Evolutionary conservation across 2,888 invertebrate species (phyloP), one percentile per base, ranked within the genome.

Genomic region (Cabera pusaria): DNA sequence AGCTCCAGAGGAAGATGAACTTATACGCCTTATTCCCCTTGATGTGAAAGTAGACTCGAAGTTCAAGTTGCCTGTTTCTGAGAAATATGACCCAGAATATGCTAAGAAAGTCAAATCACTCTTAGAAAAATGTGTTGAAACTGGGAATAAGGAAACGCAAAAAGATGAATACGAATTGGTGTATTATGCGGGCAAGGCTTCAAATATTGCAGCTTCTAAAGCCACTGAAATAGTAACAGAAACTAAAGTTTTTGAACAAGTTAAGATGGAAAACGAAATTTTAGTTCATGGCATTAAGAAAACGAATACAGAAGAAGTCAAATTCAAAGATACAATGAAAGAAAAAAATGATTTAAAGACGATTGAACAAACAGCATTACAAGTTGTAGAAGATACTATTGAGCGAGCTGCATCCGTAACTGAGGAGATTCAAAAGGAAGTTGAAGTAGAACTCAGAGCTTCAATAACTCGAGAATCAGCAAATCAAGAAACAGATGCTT

Each of bases 31-130:
- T 6, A 7, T 42, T 5, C 41, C 41, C 2, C 31, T 35, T 6
- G 35, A 42, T 7, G 21, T 9, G 4, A 26, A 33, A 32, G 23
- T 52, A 3, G 60, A 67, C 31, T 66, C 62, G 5, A 79, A 56
- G 34, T 86, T 72, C 44, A 87, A 84, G 27, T 49, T 87, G 2
- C 86, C 85, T 0, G 65, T 86, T 14, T 85, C 85, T 0, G 65
- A 73, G 11, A 74, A 85, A 20, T 86, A 84, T 42, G 81, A 84
- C 31, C 83, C 85, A 1, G 68, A 80, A 40, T 41, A 57, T 31
- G 47, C 45, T 7, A 54, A 45, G n/a, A 52, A 43, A 33, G 27
- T 40, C 10, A 44, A 34, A 20, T 38, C 46, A 1, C 24, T 45
- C 29, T 22, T 50, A 5, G 36, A 41, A 3, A 35, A 33, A 10